Evolutionary conservation across 2,113 vertebrate genomes (phyloP).

Genomic region (Tursiops truncatus): DNA sequence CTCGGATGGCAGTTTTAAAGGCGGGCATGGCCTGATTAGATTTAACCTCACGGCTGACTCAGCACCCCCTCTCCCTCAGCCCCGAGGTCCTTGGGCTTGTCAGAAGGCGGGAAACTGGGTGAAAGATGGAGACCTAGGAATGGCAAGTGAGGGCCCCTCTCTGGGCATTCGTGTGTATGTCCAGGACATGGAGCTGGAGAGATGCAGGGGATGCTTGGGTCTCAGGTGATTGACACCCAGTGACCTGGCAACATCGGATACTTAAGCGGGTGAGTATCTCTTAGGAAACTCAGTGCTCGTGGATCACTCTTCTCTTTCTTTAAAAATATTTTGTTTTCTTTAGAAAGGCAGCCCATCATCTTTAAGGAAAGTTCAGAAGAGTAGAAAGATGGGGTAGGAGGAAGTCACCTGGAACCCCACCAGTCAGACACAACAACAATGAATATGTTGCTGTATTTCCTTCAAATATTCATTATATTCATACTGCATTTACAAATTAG

Average conservation of each 20-base stretch:
- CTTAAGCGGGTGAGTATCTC: not conserved
- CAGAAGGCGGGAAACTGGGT: not conserved
- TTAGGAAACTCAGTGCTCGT: not conserved
- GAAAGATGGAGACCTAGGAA: not conserved
- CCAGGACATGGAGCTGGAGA: not conserved
- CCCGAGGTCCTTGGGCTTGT: not conserved
- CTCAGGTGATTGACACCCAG: not conserved
- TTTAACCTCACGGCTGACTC: not conserved
- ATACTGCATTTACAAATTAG: not conserved
- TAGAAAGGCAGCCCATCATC: not conserved
- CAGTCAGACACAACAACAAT: not conserved
- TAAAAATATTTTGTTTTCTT: not conserved
- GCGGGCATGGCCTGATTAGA: not conserved
- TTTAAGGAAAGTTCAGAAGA: not conserved
- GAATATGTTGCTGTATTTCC: constrained; percentile 1
- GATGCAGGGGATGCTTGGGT: not conserved
- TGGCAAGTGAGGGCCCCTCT: not conserved
- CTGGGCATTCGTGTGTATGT: not conserved
- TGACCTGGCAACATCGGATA: not conserved
- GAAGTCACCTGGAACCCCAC: not conserved
- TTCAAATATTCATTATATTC: not conserved
- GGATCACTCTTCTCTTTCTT: not conserved
- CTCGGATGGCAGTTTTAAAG: not conserved
- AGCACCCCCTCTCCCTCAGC: not conserved
- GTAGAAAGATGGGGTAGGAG: not conserved